Conservation (phyloP, 1,140 invertebrate genomes). For the Leptinotarsa lineolata region DNA sequence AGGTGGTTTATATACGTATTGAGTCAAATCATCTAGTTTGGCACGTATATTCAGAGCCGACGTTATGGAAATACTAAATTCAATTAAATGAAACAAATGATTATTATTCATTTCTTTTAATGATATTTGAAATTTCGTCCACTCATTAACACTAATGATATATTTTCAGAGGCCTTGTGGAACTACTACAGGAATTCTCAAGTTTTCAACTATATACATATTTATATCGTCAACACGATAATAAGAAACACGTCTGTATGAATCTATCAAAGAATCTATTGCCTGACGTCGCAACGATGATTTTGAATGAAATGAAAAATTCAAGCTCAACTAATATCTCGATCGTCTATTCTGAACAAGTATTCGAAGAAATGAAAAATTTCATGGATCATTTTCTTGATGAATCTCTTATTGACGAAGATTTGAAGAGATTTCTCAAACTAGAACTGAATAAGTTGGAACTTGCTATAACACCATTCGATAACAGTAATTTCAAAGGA, state of each 20-base stretch:
- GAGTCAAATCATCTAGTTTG: too few relatives aligned
- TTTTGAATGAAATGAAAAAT: background rate
- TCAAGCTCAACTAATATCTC: background rate
- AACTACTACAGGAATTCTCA: background rate
- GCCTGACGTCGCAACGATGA: background rate
- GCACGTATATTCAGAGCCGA: too few relatives aligned
- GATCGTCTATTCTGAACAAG: background rate
- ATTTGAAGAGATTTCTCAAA: background rate
- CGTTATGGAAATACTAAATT: too few relatives aligned
- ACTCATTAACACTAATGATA: too few relatives aligned
- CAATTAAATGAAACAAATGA: too few relatives aligned
- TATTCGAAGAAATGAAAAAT: background rate
- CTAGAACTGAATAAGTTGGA: background rate
- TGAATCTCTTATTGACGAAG: constrained; percentile 3
- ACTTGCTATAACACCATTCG: background rate
- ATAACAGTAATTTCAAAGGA: background rate
- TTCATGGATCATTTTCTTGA: background rate
- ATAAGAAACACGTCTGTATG: constrained; percentile 1
- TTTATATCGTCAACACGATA: background rate
- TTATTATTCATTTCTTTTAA: too few relatives aligned
- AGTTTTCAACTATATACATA: constrained; percentile 4
- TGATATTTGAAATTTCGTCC: too few relatives aligned
- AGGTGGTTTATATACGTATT: too few relatives aligned
- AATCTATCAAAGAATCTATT: background rate
- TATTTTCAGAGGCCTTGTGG: constrained; percentile 4